Conservation (phyloP, 1,140 invertebrate genomes). For the Oncopodura yosiiana region DNA sequence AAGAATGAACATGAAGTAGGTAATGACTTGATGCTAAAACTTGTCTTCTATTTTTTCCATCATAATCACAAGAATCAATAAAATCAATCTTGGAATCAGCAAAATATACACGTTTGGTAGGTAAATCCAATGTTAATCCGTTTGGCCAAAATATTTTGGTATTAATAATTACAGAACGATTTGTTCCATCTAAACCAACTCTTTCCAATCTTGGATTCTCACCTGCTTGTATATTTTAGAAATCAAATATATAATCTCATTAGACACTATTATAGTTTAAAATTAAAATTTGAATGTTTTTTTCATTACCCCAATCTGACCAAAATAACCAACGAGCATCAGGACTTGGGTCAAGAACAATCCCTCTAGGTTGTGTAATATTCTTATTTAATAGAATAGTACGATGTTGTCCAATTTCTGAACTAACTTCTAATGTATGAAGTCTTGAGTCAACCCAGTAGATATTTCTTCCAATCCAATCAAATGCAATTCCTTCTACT, state of each 20-base stretch:
- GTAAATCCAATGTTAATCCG: slow-evolving; percentile 86
- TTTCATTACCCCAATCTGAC: slow-evolving; percentile 32
- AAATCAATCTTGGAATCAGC: slow-evolving; percentile 96
- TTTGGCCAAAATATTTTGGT: slow-evolving; percentile 99
- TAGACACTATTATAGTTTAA: no score
- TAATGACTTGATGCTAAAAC: slow-evolving; percentile 78
- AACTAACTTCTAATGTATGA: slow-evolving; percentile 85
- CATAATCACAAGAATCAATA: slow-evolving; percentile 96
- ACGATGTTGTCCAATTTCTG: slow-evolving; percentile 69
- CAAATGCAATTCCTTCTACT: slow-evolving; percentile 88
- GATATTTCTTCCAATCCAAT: slow-evolving; percentile 89
- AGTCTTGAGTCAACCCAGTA: slow-evolving; percentile 94
- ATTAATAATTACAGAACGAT: slow-evolving; percentile 74
- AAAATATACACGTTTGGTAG: slow-evolving; percentile 89
- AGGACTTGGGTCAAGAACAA: slow-evolving; percentile 84
- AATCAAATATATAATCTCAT: no score
- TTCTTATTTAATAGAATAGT: slow-evolving; percentile 83
- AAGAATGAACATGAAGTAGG: slow-evolving; percentile 85
- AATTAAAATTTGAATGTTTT: no score
- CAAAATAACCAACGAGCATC: slow-evolving; percentile 44
- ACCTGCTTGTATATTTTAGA: no score
- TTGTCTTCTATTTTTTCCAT: slow-evolving; percentile 79
- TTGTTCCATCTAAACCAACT: slow-evolving; percentile 88
- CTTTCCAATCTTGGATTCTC: slow-evolving; percentile 92
- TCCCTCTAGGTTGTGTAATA: slow-evolving; percentile 86